Base-by-base conservation (phyloP, 2,888 invertebrate species). In the Tiphia femorata region DNA sequence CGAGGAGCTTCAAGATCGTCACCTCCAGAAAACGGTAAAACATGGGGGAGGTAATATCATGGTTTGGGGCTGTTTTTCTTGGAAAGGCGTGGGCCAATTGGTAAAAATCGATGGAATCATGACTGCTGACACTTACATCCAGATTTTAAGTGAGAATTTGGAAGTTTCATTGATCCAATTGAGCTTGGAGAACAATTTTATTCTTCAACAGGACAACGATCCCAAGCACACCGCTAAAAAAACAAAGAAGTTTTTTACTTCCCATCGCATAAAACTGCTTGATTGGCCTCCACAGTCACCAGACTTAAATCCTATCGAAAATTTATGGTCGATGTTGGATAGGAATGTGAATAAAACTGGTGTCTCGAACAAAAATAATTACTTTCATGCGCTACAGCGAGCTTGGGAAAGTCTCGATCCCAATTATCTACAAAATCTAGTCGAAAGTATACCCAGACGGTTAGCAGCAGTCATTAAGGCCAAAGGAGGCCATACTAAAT, bases 401-500 rank as follows among this genome's bases (percentile, higher is more conserved):
- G n/a, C n/a, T n/a, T n/a, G n/a, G n/a, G n/a, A 37, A 17, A 37
- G 16, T 37, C 19, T 37, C 17, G 37, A 19, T n/a, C n/a, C n/a
- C n/a, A n/a, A n/a, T n/a, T n/a, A n/a, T n/a, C n/a, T n/a, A n/a
- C n/a, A n/a, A n/a, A n/a, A n/a, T n/a, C 20, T 6, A 3, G 35
- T n/a, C 38, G 17, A 38, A 38, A 38, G 17, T 0, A 38, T 38
- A 20, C 19, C 38, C 17, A 38, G 38, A 38, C 38, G 38, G 19
- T 38, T 38, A n/a, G 20, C 47, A 23, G 41, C 41, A 53, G 47
- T 47, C n/a, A n/a, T n/a, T n/a, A n/a, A n/a, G n/a, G n/a, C n/a
- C n/a, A n/a, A n/a, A n/a, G n/a, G n/a, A n/a, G 30, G 16, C 42
- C 53, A 53, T 44, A 48, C 47, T 41, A 53, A 47, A 41, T 53